Conservation (phyloP, 2,888 invertebrate genomes). For the Hypsopygia costalis region DNA sequence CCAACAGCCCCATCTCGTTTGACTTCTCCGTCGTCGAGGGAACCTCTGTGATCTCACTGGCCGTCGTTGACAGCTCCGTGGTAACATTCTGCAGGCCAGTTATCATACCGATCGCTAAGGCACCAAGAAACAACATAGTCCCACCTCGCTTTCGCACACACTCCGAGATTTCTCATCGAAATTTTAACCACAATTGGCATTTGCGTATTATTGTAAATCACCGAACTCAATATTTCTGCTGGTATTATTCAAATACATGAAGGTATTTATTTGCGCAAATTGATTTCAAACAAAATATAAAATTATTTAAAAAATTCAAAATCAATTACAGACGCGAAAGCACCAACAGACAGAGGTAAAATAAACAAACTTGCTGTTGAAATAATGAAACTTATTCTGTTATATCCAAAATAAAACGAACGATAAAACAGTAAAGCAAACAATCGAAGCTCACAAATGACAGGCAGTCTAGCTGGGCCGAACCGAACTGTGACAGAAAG, state of each 20-base stretch:
- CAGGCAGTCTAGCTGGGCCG: slow-evolving; percentile 31
- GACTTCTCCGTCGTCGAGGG: slow-evolving; percentile 44
- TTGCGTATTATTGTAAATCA: slow-evolving; percentile 47
- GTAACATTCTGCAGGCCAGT: slow-evolving; percentile 69
- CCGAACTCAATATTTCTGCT: slow-evolving; percentile 28
- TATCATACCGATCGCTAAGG: slow-evolving; percentile 72
- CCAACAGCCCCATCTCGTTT: slow-evolving; percentile 62
- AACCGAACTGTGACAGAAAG: slow-evolving; percentile 36
- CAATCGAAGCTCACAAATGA: slow-evolving; percentile 68
- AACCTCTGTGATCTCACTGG: slow-evolving; percentile 57
- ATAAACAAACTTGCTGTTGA: slow-evolving; percentile 15
- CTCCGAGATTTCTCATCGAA: slow-evolving; percentile 53
- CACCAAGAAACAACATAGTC: slow-evolving; percentile 77
- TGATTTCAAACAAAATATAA: slow-evolving; percentile 24
- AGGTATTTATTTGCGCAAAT: slow-evolving; percentile 24
- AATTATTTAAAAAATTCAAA: slow-evolving; percentile 26
- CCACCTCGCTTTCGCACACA: slow-evolving; percentile 49
- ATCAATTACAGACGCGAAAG: slow-evolving; percentile 29
- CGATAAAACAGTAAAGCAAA: slow-evolving; percentile 62
- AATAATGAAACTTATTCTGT: slow-evolving; percentile 28
- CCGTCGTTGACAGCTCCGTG: slow-evolving; percentile 53
- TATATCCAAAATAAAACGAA: slow-evolving; percentile 49
- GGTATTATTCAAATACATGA: slow-evolving; percentile 25
- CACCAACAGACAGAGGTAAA: slow-evolving; percentile 17
- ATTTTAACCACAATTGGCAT: slow-evolving; percentile 54